A percentile compares a stretch with the other conserved stretches of the same genome.
These are phyloP conservation scores for Heterohyrax brucei DNA, from an alignment of 2,797 vertebrate species.

Conservation along the genomic window DNA sequence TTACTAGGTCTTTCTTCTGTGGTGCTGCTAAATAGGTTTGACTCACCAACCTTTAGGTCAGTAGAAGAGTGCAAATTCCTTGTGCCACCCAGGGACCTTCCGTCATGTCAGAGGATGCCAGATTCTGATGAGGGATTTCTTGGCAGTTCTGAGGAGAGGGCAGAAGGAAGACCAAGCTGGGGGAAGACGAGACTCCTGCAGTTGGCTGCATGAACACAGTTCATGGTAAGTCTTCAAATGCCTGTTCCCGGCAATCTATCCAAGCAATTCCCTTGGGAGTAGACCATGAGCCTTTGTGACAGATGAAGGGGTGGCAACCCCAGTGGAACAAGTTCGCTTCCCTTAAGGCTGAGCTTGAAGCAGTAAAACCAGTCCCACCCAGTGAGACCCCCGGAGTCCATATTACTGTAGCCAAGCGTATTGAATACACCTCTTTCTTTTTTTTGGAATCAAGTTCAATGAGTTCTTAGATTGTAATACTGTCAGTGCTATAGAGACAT, in stretches of 20 bases:
- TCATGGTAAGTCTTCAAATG: slow-evolving; percentile 21
- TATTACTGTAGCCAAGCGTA: background rate
- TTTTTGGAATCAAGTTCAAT: background rate
- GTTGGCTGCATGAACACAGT: slow-evolving; percentile 45
- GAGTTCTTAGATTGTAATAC: background rate
- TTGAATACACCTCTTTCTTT: background rate
- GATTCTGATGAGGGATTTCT: slow-evolving; percentile 44
- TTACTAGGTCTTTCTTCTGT: background rate
- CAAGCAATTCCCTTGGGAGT: slow-evolving; percentile 16
- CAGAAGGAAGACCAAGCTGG: background rate
- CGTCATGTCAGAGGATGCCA: slow-evolving; percentile 62
- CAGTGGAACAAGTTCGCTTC: background rate
- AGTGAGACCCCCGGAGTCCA: background rate
- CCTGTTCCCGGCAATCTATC: background rate
- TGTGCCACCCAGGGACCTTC: background rate
- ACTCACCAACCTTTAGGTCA: background rate
- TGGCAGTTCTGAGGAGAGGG: slow-evolving; percentile 42
- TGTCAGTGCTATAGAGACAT: background rate
- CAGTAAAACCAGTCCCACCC: background rate
- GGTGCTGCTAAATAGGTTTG: background rate
- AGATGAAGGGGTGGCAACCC: background rate
- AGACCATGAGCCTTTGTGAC: background rate
- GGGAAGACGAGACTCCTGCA: background rate
- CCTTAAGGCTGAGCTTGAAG: background rate
- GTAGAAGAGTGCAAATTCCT: background rate